phyloP scores from a whole-genome alignment of 2,113 vertebrate genomes.

The Tragelaphus imberbis region DNA sequence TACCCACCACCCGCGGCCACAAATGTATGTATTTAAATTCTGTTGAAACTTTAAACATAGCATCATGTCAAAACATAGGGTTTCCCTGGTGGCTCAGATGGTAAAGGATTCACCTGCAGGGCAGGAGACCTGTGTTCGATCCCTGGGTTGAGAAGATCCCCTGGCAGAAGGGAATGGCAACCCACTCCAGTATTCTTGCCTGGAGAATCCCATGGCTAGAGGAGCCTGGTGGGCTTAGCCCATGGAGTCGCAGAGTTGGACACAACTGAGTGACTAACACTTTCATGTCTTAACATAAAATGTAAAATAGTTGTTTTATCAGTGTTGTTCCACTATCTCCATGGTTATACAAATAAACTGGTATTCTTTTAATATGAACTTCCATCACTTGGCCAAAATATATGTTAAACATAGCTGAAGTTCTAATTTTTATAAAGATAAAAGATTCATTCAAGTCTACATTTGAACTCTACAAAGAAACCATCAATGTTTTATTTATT shows the following conservation, averaged over 20 bases:
- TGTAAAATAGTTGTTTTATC: not conserved
- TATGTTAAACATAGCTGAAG: not conserved
- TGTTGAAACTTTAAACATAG: not conserved
- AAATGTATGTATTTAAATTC: not conserved
- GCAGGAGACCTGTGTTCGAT: not conserved
- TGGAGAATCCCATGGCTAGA: not conserved
- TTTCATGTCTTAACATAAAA: not conserved
- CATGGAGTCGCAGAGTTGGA: not conserved
- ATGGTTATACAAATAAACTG: not conserved
- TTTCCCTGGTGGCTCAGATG: not conserved
- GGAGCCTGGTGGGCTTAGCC: not conserved
- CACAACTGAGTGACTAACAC: not conserved
- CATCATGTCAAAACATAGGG: not conserved
- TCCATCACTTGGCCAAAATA: not conserved
- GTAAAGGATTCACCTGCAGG: not conserved
- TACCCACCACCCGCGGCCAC: rapidly evolving
- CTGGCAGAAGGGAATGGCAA: not conserved
- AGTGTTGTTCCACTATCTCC: not conserved
- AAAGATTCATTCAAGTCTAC: not conserved
- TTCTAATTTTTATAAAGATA: not conserved
- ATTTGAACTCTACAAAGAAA: not conserved
- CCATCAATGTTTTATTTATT: not conserved
- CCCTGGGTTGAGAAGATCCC: not conserved
- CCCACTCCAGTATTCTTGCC: not conserved
- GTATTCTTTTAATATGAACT: not conserved